Evolutionary conservation across 2,113 vertebrate species (phyloP), one percentile per base, ranked within the genome.

Genomic region (Neopipo cinnamomea): DNA sequence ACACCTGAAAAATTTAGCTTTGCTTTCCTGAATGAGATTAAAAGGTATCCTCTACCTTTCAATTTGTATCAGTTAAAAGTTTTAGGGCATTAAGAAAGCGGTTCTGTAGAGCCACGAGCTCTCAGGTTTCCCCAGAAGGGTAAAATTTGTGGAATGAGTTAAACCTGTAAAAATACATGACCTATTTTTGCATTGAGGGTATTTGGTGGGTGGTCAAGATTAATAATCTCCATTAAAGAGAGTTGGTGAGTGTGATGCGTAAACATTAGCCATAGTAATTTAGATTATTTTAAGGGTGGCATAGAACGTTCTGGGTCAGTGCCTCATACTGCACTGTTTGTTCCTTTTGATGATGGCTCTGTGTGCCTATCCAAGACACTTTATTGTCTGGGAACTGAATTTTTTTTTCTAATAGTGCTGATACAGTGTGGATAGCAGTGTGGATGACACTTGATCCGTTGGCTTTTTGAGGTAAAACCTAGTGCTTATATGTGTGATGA

Each of bases 231-330:
- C 37, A 33, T 75, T 84, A 80, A 77, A 46, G 82, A 17, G 39
- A 70, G 24, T 62, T 83, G 59, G 12, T 61, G 53, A 75, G n/a
- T 73, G 44, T 68, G 65, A 72, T 81, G 52, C 1, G 0, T 72
- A 83, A 90, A 83, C 52, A 41, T 78, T 78, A 42, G 17, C 47
- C 12, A 2, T 5, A 53, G 46, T 80, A 90, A 80, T 85, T 92
- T 24, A 85, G 50, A 46, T 83, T 88, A 95, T 88, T 96, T 96
- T 88, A 80, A 77, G 72, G 39, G 41, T 70, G 46, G 17, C 50
- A 41, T 55, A 63, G 92, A 93, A 94, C 0, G 0, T 96, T 95
- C 76, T 85, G 47, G 86, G 67, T 88, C 15, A 0, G 46, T 88
- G 83, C 70, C 52, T 89, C 52, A 41, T 79, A 9, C 56, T 35